Percentiles rank a stretch among this genome's conserved stretches.
Evolutionary conservation across 2,888 invertebrate species (phyloP).

Genomic region (Drosophila longiperda): DNA sequence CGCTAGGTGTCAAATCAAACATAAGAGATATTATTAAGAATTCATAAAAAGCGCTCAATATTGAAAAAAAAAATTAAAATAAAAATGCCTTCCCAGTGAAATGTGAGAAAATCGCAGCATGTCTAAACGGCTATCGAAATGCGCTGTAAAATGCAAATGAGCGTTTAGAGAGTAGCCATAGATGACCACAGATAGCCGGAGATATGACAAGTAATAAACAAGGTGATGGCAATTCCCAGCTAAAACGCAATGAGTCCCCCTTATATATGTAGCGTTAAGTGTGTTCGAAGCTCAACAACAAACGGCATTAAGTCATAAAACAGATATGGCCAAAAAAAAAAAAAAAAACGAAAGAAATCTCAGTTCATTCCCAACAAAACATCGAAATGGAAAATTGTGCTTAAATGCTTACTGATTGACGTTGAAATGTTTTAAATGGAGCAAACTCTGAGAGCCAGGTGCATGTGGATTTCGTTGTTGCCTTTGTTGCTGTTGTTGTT

Average conservation of each 20-base stretch:
- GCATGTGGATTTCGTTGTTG: constrained; percentile 61
- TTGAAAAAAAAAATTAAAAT: constrained; percentile 32
- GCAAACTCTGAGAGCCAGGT: constrained; percentile 73
- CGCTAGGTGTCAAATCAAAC: constrained; percentile 81
- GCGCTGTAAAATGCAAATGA: constrained; percentile 75
- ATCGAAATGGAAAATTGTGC: constrained; percentile 67
- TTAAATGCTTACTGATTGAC: constrained; percentile 82
- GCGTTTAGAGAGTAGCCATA: constrained; percentile 31
- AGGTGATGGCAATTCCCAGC: constrained; percentile 54
- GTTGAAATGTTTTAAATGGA: constrained; percentile 79
- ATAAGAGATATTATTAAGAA: constrained; percentile 80
- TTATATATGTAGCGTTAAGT: constrained; percentile 78
- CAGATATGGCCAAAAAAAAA: constrained; percentile 64
- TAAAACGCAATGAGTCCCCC: constrained; percentile 45
- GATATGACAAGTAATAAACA: constrained; percentile 70
- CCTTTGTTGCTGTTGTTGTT: constrained; percentile 25
- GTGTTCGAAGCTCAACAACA: constrained; percentile 70
- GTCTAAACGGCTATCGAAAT: constrained; percentile 42
- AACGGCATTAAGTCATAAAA: constrained; percentile 81
- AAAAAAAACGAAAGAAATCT: constrained; percentile 37
- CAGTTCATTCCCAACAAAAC: constrained; percentile 21
- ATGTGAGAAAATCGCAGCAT: constrained; percentile 73
- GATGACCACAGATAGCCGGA: constrained; percentile 45
- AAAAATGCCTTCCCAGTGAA: constrained; percentile 27
- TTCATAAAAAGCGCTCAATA: constrained; percentile 65